Conservation (phyloP, 2,888 invertebrate species). For the Itoplectis maculator region DNA sequence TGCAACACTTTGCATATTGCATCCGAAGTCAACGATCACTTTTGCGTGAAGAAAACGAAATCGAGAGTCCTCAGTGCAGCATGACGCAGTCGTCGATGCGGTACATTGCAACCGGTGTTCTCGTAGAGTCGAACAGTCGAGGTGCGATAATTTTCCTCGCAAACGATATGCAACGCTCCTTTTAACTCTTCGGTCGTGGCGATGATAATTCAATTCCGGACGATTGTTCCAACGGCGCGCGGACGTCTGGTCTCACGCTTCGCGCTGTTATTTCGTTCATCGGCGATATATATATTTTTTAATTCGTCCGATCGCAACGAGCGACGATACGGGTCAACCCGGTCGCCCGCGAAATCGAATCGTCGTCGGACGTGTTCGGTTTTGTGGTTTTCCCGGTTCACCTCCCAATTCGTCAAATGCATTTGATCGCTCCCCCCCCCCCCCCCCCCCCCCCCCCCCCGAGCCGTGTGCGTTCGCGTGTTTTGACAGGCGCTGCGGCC, state of each 20-base stretch:
- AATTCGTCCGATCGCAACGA: constrained; percentile 27
- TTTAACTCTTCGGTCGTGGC: not conserved
- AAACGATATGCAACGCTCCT: no score
- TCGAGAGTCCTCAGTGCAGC: no score
- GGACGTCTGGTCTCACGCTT: not conserved
- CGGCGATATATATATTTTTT: constrained; percentile 4
- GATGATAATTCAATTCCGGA: not conserved
- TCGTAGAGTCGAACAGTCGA: no score
- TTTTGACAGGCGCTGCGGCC: constrained; percentile 14
- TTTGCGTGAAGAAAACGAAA: no score
- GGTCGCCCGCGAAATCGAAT: constrained; percentile 56
- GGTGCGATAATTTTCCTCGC: no score
- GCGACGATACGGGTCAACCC: constrained; percentile 3
- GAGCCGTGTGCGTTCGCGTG: constrained; percentile 4
- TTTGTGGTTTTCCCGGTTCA: constrained; percentile 48
- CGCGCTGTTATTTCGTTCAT: constrained; percentile 2
- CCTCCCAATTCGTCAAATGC: constrained; percentile 45
- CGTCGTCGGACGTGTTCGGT: constrained; percentile 39
- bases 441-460: not conserved
- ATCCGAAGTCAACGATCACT: not conserved
- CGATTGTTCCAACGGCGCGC: not conserved
- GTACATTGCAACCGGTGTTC: no score
- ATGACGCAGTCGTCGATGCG: no score
- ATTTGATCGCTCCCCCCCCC: constrained; percentile 38
- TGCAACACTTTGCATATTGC: no score